Conservation (phyloP, 2,113 vertebrate genomes). For the Butorides virescens region DNA sequence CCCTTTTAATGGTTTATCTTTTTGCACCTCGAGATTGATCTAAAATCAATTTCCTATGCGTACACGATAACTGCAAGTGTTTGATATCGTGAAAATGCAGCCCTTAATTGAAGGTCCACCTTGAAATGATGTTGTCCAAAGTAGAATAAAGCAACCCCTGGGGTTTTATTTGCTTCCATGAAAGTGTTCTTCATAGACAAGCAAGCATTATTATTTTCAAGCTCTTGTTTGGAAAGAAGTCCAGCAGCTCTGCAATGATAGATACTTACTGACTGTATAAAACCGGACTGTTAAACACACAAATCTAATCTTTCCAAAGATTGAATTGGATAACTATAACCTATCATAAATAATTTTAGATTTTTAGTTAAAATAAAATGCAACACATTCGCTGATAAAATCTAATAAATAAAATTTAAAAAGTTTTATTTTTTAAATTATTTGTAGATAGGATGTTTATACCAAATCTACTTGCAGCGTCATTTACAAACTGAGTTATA, state of each 20-base stretch:
- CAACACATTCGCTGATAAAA: background rate
- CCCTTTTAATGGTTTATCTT: background rate
- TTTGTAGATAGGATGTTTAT: background rate
- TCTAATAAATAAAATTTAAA: background rate
- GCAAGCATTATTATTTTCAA: background rate
- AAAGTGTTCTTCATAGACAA: background rate
- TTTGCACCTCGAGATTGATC: background rate
- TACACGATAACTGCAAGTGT: background rate
- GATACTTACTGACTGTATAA: background rate
- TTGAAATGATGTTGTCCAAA: background rate
- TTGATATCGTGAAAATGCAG: background rate
- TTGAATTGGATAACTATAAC: background rate
- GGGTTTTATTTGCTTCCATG: background rate
- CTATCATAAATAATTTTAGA: background rate
- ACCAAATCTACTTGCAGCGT: background rate
- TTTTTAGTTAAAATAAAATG: background rate
- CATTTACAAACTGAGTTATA: background rate
- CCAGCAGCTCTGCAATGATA: background rate
- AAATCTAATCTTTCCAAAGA: background rate
- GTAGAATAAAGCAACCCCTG: background rate
- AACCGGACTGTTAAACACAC: background rate
- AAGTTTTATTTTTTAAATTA: background rate
- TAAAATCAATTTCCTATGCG: background rate
- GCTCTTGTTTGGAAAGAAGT: background rate
- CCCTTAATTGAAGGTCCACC: background rate